These are phyloP conservation scores for Sebastes nivosus DNA, from an alignment of 2,797 vertebrate species.

Conservation along the genomic window DNA sequence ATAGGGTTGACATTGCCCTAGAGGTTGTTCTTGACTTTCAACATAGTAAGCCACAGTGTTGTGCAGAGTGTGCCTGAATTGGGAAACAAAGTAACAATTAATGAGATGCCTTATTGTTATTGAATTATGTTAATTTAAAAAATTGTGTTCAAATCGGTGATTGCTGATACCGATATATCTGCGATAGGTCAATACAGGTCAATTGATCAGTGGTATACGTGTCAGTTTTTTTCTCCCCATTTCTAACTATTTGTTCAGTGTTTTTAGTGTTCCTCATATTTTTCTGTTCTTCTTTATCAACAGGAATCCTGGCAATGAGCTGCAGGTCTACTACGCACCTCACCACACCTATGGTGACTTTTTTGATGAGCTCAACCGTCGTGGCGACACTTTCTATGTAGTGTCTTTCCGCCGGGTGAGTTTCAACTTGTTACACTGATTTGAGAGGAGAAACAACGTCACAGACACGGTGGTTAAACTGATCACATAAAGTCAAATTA, in stretches of 20 bases:
- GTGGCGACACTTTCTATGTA: constrained; percentile 95
- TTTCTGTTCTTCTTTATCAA: background rate
- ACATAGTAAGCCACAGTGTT: no score
- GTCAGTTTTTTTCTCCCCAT: background rate
- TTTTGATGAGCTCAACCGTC: constrained; percentile 91
- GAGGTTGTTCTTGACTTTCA: no score
- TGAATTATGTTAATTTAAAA: no score
- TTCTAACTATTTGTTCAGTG: background rate
- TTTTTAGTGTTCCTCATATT: background rate
- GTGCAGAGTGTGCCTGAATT: fast-evolving
- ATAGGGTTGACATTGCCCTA: no score
- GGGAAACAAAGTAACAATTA: no score
- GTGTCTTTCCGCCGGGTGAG: constrained; percentile 97
- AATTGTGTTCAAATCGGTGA: no score
- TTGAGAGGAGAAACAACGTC: background rate
- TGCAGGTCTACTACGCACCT: constrained; percentile 94
- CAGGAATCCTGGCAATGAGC: constrained; percentile 89
- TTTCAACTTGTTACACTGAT: background rate
- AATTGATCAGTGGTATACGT: background rate
- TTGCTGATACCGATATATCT: no score
- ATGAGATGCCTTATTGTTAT: no score
- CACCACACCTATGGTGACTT: constrained; percentile 90
- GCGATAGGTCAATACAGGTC: no score
- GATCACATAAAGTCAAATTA: background rate
- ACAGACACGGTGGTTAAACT: background rate